These are phyloP conservation scores for Xenopus tropicalis DNA, from an alignment of 2,113 vertebrate genomes.

Conservation along the genomic window DNA sequence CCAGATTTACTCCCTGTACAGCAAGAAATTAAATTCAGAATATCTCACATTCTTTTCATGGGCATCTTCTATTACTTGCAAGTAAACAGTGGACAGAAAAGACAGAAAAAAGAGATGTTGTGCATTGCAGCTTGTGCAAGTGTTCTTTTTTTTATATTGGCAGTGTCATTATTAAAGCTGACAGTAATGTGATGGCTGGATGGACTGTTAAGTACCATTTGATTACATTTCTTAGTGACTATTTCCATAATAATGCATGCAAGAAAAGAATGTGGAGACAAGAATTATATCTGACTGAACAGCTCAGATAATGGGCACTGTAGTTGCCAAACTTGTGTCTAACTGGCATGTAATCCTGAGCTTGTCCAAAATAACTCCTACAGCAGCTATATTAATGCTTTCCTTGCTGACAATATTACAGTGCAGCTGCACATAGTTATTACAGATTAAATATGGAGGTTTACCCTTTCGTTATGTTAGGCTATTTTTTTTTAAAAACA, in stretches of 20 bases:
- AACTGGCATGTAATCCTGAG: conserved; percentile 3
- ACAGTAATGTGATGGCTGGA: neutral
- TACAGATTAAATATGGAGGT: too few species aligned
- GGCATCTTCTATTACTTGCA: too few species aligned
- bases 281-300: neutral
- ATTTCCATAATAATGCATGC: conserved; percentile 13
- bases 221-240: neutral
- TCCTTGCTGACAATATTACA: neutral
- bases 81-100: too few species aligned
- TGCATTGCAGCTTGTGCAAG: too few species aligned
- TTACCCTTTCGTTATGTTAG: too few species aligned
- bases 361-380: neutral
- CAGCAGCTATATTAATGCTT: neutral
- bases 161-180: neutral
- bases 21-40: too few species aligned
- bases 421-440: too few species aligned
- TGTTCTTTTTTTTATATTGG: too few species aligned
- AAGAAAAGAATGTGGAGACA: conserved; percentile 17
- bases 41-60: too few species aligned
- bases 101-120: too few species aligned
- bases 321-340: conserved; percentile 8
- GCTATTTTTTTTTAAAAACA: too few species aligned
- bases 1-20: too few species aligned
- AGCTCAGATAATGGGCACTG: conserved; percentile 9
- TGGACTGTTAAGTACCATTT: neutral